Base-by-base conservation (phyloP, 1,140 invertebrate species). In the Drosophila littoralis region DNA sequence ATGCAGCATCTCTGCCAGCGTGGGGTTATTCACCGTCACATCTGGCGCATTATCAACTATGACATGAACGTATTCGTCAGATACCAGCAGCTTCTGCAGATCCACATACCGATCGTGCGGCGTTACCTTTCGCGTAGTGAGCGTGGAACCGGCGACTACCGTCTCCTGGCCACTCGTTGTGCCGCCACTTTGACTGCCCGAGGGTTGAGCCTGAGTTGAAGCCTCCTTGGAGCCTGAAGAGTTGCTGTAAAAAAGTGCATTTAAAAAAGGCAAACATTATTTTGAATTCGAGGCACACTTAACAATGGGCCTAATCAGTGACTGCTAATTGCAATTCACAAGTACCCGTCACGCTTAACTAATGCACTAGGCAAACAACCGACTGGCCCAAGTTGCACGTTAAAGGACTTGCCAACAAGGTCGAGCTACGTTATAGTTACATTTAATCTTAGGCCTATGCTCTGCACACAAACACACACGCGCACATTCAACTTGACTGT, bases 1-100 rank as follows among this genome's bases (percentile, higher is more conserved):
- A 40, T 94, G 93, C 68, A 94, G 94, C 86, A 96, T 84, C 57
- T 96, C 94, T 0, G 93, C 94, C 32, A 96, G 93, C 6, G 94
- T 94, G 0, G 95, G 95, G 91, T 96, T 93, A 5, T 93, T 92
- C 48, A 94, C 93, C 46, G 94, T 93, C 45, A 82, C 79, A 69
- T 84, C 77, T 8, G 82, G 82, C 17, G 93, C 80, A 71, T 92
- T 93, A 54, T 94, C 93, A 57, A 93, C 75, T 55, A 91, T 81
- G 12, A 91, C 90, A 68, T 91, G 91, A 6, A 71, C 50, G 45
- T 92, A 91, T 63, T 91, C 81, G 38, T 75, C 79, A 45, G 57
- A 80, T 6, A 73, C 51, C 6, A 91, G 85, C 88, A 75, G 91
- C 74, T 73, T 86, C 57, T 93, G 43, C 33, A 95, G 92, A 82